Conservation (phyloP, 2,113 vertebrate genomes). For the Limnothrissa miodon region DNA sequence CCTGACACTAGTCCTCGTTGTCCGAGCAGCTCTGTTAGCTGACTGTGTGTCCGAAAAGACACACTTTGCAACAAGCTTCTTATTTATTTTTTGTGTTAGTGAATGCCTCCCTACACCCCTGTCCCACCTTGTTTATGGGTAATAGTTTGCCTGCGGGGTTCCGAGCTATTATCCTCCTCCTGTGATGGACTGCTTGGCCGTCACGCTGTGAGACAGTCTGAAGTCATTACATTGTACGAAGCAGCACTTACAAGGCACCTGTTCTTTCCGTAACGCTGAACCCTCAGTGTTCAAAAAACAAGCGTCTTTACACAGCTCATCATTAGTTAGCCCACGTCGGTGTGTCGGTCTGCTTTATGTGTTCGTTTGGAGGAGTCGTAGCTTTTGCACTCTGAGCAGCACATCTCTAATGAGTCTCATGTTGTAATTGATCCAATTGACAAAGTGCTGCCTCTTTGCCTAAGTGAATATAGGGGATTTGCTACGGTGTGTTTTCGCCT, state of each 20-base stretch:
- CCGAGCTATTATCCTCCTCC: background rate
- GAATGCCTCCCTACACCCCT: background rate
- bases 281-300: background rate
- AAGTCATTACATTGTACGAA: background rate
- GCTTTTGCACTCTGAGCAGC: background rate
- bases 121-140: background rate
- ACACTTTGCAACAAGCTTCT: background rate
- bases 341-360: background rate
- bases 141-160: background rate
- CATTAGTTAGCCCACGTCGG: background rate
- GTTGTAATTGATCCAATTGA: background rate
- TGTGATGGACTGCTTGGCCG: background rate
- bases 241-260: constrained; percentile 1
- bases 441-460: background rate
- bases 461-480: background rate
- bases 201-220: background rate
- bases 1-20: background rate
- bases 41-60: background rate
- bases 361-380: background rate
- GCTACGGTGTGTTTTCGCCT: background rate
- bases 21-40: background rate
- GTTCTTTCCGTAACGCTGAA: background rate
- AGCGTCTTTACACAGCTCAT: background rate
- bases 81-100: background rate
- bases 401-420: background rate